Evolutionary conservation across 2,113 vertebrate genomes (phyloP), one percentile per base, ranked within the genome.

Genomic region (Acrocephalus arundinaceus): DNA sequence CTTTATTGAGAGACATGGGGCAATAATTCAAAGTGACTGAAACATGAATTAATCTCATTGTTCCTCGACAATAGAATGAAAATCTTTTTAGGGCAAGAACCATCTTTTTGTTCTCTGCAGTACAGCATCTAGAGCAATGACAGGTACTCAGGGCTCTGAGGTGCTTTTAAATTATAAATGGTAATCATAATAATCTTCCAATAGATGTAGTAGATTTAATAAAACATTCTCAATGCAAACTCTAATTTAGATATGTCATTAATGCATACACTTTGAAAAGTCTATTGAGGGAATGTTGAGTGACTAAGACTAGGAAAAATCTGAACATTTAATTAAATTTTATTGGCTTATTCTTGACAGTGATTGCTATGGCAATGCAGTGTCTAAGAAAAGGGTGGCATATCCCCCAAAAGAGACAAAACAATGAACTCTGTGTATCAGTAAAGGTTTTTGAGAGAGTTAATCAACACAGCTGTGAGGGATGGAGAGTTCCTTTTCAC

Each of bases 211-310:
- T 23, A 78, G 52, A 72, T 65, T 91, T 87, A 95, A 81, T 87
- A 93, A 89, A 75, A 8, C 61, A 63, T 89, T 94, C 74, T 84
- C 48, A 75, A 71, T 85, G 83, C 62, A 94, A 76, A 82, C 58
- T 87, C 71, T 70, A 57, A 83, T 90, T 96, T 91, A 88, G 74
- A 80, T 54, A 41, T 80, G 58, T 48, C 37, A 62, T 91, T 93
- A 87, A 57, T 79, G 45, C 54, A 85, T 43, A 59, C n/a, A 43
- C 17, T 48, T 19, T 84, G 77, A 89, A 93, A 91, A 76, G 37
- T 68, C 54, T 89, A 19, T 57, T 90, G 75, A 92, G 75, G 58
- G 25, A 79, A 62, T 66, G 25, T 76, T 39, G 63, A 82, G 8
- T 79, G 66, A 90, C 85, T 82, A 57, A 61, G 31, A 31, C 74